Evolutionary conservation across 2,113 vertebrate genomes (phyloP).

Genomic region (Athene noctua): DNA sequence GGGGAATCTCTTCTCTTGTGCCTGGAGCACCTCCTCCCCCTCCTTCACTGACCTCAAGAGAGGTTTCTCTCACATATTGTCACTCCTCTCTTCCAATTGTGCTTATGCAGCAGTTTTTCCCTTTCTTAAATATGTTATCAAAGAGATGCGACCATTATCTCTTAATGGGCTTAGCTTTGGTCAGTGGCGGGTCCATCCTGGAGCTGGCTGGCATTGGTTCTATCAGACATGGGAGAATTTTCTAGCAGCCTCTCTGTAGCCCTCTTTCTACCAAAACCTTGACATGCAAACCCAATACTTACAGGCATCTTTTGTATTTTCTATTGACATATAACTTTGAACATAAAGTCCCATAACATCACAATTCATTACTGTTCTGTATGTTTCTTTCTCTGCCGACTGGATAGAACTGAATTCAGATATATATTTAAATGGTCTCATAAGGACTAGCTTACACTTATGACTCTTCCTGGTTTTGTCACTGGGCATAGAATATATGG

Average conservation of each 20-base stretch:
- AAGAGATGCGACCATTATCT: rapidly evolving
- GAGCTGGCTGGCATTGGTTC: rapidly evolving
- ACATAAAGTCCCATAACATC: not conserved
- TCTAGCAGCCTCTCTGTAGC: not conserved
- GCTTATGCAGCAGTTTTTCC: not conserved
- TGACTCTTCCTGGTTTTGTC: rapidly evolving
- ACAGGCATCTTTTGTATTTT: not conserved
- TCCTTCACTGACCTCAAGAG: not conserved
- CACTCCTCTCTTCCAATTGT: not conserved
- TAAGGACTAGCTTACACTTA: not conserved
- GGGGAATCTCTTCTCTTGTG: rapidly evolving
- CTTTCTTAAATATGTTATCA: not conserved
- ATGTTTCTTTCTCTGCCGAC: not conserved
- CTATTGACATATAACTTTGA: not conserved
- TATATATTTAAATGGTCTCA: not conserved
- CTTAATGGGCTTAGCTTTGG: rapidly evolving
- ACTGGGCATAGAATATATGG: not conserved
- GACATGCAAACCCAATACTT: not conserved
- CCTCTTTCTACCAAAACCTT: rapidly evolving
- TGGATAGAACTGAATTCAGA: not conserved
- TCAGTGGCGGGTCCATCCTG: rapidly evolving
- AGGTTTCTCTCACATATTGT: not conserved
- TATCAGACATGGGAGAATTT: rapidly evolving
- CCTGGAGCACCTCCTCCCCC: too few species aligned
- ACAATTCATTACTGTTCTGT: not conserved